phyloP scores from a whole-genome alignment of 2,797 vertebrate species.

The Pangasius mekongensis region DNA sequence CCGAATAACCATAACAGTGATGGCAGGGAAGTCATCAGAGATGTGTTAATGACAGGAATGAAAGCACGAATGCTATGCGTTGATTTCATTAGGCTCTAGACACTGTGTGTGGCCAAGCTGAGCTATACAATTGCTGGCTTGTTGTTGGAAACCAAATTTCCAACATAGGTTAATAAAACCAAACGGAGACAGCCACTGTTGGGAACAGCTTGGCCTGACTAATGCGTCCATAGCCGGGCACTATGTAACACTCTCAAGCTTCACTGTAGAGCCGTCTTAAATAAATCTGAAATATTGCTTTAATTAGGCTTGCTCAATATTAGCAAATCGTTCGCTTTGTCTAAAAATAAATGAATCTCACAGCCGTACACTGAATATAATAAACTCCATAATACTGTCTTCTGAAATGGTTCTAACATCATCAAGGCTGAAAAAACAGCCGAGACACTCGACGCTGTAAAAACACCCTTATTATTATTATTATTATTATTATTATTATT shows the following conservation, averaged over 20 bases:
- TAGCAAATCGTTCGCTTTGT: neutral
- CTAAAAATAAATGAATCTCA: neutral
- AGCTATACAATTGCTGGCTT: neutral
- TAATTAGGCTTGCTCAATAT: neutral
- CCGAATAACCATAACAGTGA: neutral
- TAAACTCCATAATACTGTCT: neutral
- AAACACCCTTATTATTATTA: neutral
- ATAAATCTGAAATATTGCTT: neutral
- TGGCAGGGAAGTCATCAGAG: neutral
- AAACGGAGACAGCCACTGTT: neutral
- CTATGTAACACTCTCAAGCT: neutral
- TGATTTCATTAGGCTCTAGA: neutral
- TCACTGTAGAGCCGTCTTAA: neutral
- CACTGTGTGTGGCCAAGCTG: neutral
- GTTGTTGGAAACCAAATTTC: neutral
- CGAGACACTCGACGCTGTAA: no score
- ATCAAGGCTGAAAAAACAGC: neutral
- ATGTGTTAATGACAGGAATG: neutral
- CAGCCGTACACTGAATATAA: neutral
- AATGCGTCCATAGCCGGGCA: neutral
- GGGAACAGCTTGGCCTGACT: neutral
- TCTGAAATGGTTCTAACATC: conserved; percentile 6
- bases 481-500: neutral
- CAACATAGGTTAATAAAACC: neutral
- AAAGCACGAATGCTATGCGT: neutral